Percentiles rank a stretch among this genome's conserved stretches.
Conservation (phyloP, 2,113 vertebrate genomes). For the Todiramphus saurophagus region DNA sequence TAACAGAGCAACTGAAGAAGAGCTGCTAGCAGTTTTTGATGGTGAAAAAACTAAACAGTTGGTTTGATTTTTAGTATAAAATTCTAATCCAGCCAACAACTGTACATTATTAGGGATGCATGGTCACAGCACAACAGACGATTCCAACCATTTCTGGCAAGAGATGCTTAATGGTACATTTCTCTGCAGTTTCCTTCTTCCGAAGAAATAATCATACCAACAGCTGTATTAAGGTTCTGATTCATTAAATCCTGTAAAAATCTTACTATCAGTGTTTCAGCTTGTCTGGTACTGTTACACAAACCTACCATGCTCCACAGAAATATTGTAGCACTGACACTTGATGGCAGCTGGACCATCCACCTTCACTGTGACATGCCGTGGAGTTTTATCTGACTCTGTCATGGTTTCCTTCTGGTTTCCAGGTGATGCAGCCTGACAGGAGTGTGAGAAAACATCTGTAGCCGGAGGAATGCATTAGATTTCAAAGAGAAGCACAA, state of each 20-base stretch:
- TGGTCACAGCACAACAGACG: not conserved
- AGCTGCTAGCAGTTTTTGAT: not conserved
- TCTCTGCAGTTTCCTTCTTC: not conserved
- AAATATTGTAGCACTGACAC: not conserved
- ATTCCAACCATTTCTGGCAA: not conserved
- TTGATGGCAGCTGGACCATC: not conserved
- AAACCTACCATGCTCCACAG: rapidly evolving
- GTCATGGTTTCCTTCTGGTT: not conserved
- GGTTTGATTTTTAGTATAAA: not conserved
- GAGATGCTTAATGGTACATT: not conserved
- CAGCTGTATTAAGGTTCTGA: not conserved
- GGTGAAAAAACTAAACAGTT: not conserved
- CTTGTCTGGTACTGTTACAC: not conserved
- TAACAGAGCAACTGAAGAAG: not conserved
- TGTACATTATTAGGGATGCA: not conserved
- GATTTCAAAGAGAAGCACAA: not conserved
- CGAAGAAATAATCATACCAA: not conserved
- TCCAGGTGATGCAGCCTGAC: not conserved
- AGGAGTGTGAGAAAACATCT: not conserved
- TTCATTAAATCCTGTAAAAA: not conserved
- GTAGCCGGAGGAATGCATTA: not conserved
- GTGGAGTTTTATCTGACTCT: not conserved
- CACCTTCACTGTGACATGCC: not conserved
- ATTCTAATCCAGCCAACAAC: not conserved
- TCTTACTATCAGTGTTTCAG: not conserved